Conservation (phyloP, 2,113 vertebrate genomes). For the Catharus minimus region DNA sequence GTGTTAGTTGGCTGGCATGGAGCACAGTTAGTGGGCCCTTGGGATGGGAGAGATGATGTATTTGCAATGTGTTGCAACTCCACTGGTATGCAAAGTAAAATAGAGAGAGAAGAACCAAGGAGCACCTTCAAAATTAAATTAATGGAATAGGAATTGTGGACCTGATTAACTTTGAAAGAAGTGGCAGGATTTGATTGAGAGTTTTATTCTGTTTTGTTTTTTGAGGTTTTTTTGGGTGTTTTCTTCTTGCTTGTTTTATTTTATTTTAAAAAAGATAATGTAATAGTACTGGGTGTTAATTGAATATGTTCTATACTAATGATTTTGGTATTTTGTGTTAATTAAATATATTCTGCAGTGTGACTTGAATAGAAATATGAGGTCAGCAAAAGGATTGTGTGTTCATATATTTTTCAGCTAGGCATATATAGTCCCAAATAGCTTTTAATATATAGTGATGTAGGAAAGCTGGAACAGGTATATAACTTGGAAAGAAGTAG, state of each 20-base stretch:
- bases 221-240: neutral
- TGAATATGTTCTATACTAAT: neutral
- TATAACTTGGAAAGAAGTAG: neutral
- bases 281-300: neutral
- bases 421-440: neutral
- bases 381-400: neutral
- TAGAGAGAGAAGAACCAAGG: neutral
- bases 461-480: neutral
- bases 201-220: too few species aligned
- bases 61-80: neutral
- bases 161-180: neutral
- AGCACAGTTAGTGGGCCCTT: neutral
- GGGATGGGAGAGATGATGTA: neutral
- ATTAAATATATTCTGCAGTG: neutral
- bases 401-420: neutral
- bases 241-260: neutral
- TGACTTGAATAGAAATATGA: neutral
- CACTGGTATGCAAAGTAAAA: neutral
- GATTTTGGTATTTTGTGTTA: neutral
- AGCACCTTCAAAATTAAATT: neutral
- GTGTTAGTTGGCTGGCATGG: neutral
- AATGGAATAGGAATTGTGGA: neutral
- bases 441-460: neutral
- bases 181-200: neutral
- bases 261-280: neutral